Evolutionary conservation across 2,113 vertebrate genomes (phyloP), one percentile per base, ranked within the genome.

Genomic region (Tautogolabrus adspersus): DNA sequence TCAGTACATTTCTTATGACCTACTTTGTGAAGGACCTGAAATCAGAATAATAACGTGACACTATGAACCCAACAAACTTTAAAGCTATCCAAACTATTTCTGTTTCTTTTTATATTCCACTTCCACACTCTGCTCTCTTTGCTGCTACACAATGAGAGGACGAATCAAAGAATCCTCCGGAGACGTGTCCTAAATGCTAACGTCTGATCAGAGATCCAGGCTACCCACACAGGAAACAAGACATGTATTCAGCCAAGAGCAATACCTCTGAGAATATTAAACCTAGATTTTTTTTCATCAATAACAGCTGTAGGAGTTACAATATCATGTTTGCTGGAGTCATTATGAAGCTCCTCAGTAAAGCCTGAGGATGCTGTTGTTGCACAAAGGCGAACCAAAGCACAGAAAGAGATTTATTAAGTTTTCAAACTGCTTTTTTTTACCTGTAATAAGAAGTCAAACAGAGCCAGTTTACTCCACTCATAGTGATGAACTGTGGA

Each of bases 391-490:
- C 2, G 61, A 86, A 44, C 44, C 2, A 2, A 26, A 47, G 13
- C 12, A 47, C 7, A 8, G 46, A 49, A 49, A 49, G 13, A 49
- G 1, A 49, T 19, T 5, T 6, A 18, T 18, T 5, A 49, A 16
- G 16, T 18, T 15, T 10, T 12, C 13, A 15, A 15, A 15, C 13
- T 44, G 10, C 42, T 44, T 16, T 16, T 22, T 7, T 1, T 90
- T 94, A 99, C 98, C 96, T 99, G 98, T 59, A 99, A 84, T 58
- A 99, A 83, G 88, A 99, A 99, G 90, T 99, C 98, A 79, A 99
- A 97, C 66, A 99, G 94, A 30, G 96, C 96, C 85, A 99, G 89
- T 89, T 96, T 97, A 84, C 96, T 97, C 97, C 97, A 99, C 60
- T 99, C 98, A 0, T 95, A 87, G 81, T 98, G 96, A 87, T 97